Evolutionary conservation across 2,888 invertebrate species (phyloP), one percentile per base, ranked within the genome.

Genomic region (Nymphalis c-album): DNA sequence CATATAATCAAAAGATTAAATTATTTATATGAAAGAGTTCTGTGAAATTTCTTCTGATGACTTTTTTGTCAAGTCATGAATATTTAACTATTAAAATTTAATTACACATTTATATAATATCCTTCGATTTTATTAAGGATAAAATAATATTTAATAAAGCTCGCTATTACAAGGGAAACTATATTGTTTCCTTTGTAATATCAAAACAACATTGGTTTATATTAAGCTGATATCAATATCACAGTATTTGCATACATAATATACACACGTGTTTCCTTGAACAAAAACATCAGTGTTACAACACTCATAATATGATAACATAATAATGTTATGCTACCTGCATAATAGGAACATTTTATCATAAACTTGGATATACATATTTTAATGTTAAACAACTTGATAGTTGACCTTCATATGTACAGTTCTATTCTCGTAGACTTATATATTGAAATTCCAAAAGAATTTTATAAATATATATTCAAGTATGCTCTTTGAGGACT

Each of bases 151-250:
- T 55, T 31, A 62, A 58, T 45, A 59, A 63, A 61, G 64, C 64
- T 40, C 40, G 13, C 13, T 68, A 68, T 66, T 65, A 59, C 63
- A 69, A 67, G 67, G 64, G 77, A 67, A 60, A 68, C 68, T 61
- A 55, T 69, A 60, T 31, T 40, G 40, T 40, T 40, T 40, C 40
- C 13, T 10, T 40, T 13, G 10, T 40, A 40, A 60, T 71, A 77
- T 78, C 75, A 78, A 79, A 80, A 81, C 80, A 79, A 78, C 74
- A 71, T 75, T 76, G 64, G 77, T 80, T 80, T 77, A 80, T 80
- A 80, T 79, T 76, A 80, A 68, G 45, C 70, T 69, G 73, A 76
- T 77, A 77, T 76, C 75, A 77, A 77, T 75, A 76, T 77, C 75
- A 77, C 74, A 75, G 68, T 68, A 67, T 71, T 70, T 68, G 50